Evolutionary conservation across 2,888 invertebrate genomes (phyloP).

Genomic region (Theretra japonica): DNA sequence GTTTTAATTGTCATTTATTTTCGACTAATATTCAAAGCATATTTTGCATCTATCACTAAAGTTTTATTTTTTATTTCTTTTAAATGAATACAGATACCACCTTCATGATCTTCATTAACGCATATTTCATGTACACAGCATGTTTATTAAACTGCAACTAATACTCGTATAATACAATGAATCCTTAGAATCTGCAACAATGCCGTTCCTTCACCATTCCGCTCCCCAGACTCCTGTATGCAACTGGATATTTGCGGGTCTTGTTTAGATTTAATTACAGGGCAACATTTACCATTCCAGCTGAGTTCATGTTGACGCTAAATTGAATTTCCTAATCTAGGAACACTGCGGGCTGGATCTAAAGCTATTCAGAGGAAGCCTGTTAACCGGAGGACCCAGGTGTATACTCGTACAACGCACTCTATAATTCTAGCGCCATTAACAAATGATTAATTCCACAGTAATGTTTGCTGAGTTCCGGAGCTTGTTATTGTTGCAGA

Average conservation of each 20-base stretch:
- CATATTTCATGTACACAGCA: background rate
- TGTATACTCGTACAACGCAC: slow-evolving; percentile 29
- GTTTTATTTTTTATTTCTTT: too few species aligned
- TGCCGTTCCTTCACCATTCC: background rate
- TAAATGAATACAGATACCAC: too few species aligned
- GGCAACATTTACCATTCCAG: slow-evolving; percentile 17
- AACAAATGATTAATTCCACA: slow-evolving; percentile 34
- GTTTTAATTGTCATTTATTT: too few species aligned
- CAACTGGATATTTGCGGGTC: background rate
- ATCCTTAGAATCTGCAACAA: background rate
- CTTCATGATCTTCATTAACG: too few species aligned
- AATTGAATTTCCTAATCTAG: slow-evolving; percentile 25
- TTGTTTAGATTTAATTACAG: slow-evolving; percentile 24
- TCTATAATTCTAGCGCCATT: slow-evolving; percentile 30
- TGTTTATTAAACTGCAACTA: background rate
- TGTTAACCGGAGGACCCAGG: slow-evolving; percentile 30
- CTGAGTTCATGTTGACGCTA: slow-evolving; percentile 24
- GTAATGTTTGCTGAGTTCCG: slow-evolving; percentile 8
- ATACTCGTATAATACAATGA: too few species aligned
- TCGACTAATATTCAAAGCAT: too few species aligned
- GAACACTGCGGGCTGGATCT: slow-evolving; percentile 20
- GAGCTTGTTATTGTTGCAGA: background rate
- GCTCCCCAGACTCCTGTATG: background rate
- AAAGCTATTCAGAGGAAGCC: slow-evolving; percentile 15
- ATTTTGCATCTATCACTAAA: too few species aligned